Conservation (phyloP, 2,797 vertebrate species). For the Dermochelys coriacea region DNA sequence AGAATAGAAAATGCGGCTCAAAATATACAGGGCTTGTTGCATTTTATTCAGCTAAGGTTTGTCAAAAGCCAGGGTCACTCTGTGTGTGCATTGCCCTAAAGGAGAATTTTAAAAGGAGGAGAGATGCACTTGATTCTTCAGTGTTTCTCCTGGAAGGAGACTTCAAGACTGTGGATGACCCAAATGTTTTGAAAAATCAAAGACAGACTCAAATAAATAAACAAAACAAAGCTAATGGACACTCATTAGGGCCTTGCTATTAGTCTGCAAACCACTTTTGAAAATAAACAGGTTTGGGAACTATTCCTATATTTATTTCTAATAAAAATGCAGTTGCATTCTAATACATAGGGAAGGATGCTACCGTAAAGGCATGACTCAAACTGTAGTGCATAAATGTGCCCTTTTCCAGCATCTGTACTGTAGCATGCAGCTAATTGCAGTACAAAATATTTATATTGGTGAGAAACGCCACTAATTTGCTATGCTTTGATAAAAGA, state of each 20-base stretch:
- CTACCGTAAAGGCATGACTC: conserved; percentile 69
- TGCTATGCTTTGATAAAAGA: conserved; percentile 85
- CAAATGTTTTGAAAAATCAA: conserved; percentile 84
- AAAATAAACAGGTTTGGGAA: conserved; percentile 83
- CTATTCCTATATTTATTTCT: conserved; percentile 83
- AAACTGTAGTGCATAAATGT: conserved; percentile 54
- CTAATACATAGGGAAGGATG: conserved; percentile 66
- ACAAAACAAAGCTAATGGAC: conserved; percentile 82
- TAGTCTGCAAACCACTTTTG: conserved; percentile 83
- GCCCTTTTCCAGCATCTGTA: conserved; percentile 73
- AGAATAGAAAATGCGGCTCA: conserved; percentile 86
- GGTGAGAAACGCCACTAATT: conserved; percentile 84
- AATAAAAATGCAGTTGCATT: conserved; percentile 78
- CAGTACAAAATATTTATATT: conserved; percentile 87
- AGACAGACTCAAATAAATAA: conserved; percentile 82
- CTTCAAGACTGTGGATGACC: conserved; percentile 82
- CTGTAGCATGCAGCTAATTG: conserved; percentile 82
- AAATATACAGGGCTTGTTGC: conserved; percentile 89
- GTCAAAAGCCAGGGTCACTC: conserved; percentile 91
- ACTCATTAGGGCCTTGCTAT: conserved; percentile 69
- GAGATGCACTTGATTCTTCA: conserved; percentile 82
- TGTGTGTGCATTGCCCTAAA: conserved; percentile 87
- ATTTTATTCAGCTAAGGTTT: conserved; percentile 92
- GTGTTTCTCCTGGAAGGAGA: conserved; percentile 82
- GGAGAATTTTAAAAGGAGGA: conserved; percentile 84